Evolutionary conservation across 2,888 invertebrate genomes (phyloP), one percentile per base, ranked within the genome.

Genomic region (Leptinotarsa peninsularis): DNA sequence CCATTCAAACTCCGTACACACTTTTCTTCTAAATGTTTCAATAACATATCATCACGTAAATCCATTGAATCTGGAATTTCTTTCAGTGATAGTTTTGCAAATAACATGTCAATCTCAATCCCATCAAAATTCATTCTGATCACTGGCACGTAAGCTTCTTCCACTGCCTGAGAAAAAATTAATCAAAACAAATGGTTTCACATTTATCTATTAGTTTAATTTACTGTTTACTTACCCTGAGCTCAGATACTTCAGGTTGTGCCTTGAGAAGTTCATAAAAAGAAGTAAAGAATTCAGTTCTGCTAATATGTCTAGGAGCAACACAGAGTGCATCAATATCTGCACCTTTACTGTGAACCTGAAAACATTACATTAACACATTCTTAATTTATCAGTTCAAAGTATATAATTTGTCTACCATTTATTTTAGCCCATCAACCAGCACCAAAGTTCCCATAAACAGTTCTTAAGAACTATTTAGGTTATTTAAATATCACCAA

Each of bases 301-400:
- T 91, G 84, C 96, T 95, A 79, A 99, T 96, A 88, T 99, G 99
- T 58, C 98, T 91, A 15, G 99, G 99, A 43, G 97, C 98, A 27
- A 99, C 98, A 89, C 98, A 98, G 43, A 99, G 89, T 0, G 99
- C 98, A 90, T 99, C 99, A 84, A 99, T 99, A 91, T 99, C 99
- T 78, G 99, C 99, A 52, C 99, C 99, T 89, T 96, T 94, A 84
- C 97, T 97, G 87, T 98, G 98, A 10, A 99, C 92, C 92, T 92
- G 84, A 21, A 81, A 82, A 71, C 13, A 33, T 33, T 33, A 33
- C 33, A 33, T 33, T 10, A 10, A 33, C 33, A 33, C 33, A 33
- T 33, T 33, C 7, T 7, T 33, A 33, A 33, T 33, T 33, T 10
- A 10, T 10, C 33, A 33, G 33, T 33, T 33, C 10, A 43, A 43